phyloP scores from a whole-genome alignment of 2,797 vertebrate species.

The Oophaga sylvatica region DNA sequence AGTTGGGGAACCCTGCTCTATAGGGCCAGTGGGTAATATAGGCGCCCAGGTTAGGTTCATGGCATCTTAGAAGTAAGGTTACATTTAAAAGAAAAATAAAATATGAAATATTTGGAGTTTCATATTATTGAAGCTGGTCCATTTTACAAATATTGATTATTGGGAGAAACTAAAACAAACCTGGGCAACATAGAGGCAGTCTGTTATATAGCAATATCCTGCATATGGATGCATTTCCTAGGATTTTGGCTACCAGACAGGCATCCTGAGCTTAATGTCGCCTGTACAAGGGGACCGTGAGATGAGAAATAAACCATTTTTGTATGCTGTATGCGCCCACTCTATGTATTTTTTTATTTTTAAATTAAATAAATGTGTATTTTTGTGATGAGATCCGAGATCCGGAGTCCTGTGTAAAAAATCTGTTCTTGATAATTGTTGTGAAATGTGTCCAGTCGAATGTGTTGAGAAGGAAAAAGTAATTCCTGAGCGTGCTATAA shows the following conservation, averaged over 20 bases:
- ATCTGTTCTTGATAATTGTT: slow-evolving; percentile 6
- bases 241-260: background rate
- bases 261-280: background rate
- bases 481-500: background rate
- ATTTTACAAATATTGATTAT: too few relatives aligned
- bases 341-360: background rate
- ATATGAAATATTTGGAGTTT: too few relatives aligned
- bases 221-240: background rate
- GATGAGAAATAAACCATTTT: background rate
- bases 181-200: background rate
- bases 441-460: background rate
- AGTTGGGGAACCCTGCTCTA: too few relatives aligned
- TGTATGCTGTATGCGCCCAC: background rate
- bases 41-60: too few relatives aligned
- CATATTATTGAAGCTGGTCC: too few relatives aligned
- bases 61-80: too few relatives aligned
- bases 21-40: too few relatives aligned
- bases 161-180: too few relatives aligned
- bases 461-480: background rate
- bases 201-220: background rate
- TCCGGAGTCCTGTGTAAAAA: background rate
- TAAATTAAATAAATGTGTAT: background rate
- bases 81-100: too few relatives aligned
- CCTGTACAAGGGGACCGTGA: background rate
- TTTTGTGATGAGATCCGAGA: background rate